Evolutionary conservation across 2,797 vertebrate genomes (phyloP).

Genomic region (Cynodonichthys magdalenae): DNA sequence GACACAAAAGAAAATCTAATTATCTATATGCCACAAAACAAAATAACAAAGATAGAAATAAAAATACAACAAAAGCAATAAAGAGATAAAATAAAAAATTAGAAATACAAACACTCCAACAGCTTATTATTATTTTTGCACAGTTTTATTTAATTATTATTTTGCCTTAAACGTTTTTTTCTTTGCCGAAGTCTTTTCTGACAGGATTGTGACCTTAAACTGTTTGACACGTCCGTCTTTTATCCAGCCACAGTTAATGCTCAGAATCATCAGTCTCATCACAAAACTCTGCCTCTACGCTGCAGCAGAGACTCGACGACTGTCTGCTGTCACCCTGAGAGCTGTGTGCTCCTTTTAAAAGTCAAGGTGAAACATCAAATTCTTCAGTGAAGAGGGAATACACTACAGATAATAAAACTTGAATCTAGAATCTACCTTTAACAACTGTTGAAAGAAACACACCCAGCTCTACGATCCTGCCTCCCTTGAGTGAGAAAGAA

Average conservation of each 20-base stretch:
- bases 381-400: conserved; percentile 36
- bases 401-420: conserved; percentile 26
- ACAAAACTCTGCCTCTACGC: conserved; percentile 41
- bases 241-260: conserved; percentile 34
- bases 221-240: conserved; percentile 13
- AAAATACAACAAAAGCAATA: no score
- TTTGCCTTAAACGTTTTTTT: no score
- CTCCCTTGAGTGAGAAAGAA: conserved; percentile 56
- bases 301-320: conserved; percentile 26
- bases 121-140: no score
- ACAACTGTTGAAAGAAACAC: conserved; percentile 48
- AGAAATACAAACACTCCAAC: no score
- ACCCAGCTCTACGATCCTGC: conserved; percentile 44
- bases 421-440: conserved; percentile 31
- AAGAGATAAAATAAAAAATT: no score
- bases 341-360: conserved; percentile 55
- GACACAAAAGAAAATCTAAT: no score
- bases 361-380: conserved; percentile 64
- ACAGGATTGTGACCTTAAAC: conserved; percentile 10
- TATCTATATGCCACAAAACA: no score
- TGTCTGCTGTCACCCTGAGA: conserved; percentile 34
- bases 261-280: conserved; percentile 53
- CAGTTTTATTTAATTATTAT: no score
- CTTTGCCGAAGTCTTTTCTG: not conserved
- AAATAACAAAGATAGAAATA: no score